These are phyloP conservation scores for Chromis chromis DNA, from an alignment of 2,797 vertebrate species.

Conservation along the genomic window DNA sequence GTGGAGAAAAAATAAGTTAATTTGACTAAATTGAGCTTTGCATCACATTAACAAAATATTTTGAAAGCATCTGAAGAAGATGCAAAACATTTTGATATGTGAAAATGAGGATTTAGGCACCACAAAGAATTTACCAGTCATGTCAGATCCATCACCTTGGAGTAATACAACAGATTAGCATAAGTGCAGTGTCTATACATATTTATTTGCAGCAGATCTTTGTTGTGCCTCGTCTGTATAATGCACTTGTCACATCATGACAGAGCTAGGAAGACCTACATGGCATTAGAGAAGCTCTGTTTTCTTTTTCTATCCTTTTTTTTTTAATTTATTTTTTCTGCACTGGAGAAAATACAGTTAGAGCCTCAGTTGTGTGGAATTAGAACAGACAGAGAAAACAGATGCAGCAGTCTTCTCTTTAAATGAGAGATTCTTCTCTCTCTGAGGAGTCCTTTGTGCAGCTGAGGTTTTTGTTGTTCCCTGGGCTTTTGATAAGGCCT, in stretches of 20 bases:
- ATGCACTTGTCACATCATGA: slow-evolving; percentile 59
- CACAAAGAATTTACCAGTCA: slow-evolving; percentile 57
- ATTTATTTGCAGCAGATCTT: slow-evolving; percentile 64
- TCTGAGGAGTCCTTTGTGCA: slow-evolving; percentile 72
- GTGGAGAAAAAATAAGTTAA: slow-evolving; percentile 24
- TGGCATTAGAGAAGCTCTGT: slow-evolving; percentile 46
- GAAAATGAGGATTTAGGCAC: slow-evolving; percentile 60
- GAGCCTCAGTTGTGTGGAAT: slow-evolving; percentile 58
- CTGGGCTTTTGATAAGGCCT: slow-evolving; percentile 77
- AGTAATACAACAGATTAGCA: slow-evolving; percentile 73
- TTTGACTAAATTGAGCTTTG: slow-evolving; percentile 72
- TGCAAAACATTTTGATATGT: slow-evolving; percentile 53
- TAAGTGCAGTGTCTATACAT: slow-evolving; percentile 51
- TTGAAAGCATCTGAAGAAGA: slow-evolving; percentile 42
- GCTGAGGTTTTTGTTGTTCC: slow-evolving; percentile 69
- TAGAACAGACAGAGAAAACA: slow-evolving; percentile 72
- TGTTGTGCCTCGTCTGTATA: slow-evolving; percentile 56
- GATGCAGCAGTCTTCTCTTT: slow-evolving; percentile 65
- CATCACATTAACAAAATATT: slow-evolving; percentile 62
- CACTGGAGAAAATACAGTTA: slow-evolving; percentile 35
- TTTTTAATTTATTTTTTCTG: background rate
- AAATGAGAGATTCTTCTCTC: slow-evolving; percentile 62
- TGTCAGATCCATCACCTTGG: slow-evolving; percentile 73
- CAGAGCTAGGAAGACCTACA: slow-evolving; percentile 52
- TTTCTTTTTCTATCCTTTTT: slow-evolving; percentile 53